Evolutionary conservation across 2,888 invertebrate genomes (phyloP).

Genomic region (Campoplex capitator): DNA sequence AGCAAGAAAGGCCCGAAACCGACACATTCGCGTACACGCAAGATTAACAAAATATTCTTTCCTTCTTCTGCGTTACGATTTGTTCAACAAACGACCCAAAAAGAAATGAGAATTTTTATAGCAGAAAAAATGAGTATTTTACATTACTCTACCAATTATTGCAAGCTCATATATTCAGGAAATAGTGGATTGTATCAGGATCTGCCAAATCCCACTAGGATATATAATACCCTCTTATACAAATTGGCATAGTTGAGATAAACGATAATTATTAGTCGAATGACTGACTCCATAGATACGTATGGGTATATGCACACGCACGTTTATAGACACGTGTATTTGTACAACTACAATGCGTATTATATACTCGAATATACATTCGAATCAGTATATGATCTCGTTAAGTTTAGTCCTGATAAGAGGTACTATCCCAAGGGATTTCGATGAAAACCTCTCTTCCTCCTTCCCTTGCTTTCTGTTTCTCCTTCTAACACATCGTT

Average conservation of each 20-base stretch:
- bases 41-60: background rate
- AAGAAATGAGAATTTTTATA: too few species aligned
- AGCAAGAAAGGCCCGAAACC: too few species aligned
- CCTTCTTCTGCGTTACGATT: too few species aligned
- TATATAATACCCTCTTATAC: too few species aligned
- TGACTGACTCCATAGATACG: slow-evolving; percentile 28
- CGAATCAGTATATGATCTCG: slow-evolving; percentile 27
- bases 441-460: slow-evolving; percentile 51
- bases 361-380: background rate
- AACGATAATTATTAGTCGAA: slow-evolving; percentile 47
- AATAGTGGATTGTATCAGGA: background rate
- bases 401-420: slow-evolving; percentile 51
- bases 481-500: slow-evolving; percentile 41
- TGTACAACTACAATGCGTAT: background rate
- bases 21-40: too few species aligned
- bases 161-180: background rate
- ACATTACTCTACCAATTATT: too few species aligned
- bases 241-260: slow-evolving; percentile 27
- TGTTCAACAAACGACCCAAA: too few species aligned
- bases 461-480: slow-evolving; percentile 13
- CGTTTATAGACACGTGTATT: background rate
- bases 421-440: slow-evolving; percentile 46
- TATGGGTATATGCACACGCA: background rate
- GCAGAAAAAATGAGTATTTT: too few species aligned
- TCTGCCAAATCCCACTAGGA: too few species aligned